A percentile compares a stretch with the other conserved stretches of the same genome.
These are phyloP conservation scores for Dendrocincla fuliginosa DNA, from an alignment of 2,797 vertebrate genomes.

Conservation along the genomic window DNA sequence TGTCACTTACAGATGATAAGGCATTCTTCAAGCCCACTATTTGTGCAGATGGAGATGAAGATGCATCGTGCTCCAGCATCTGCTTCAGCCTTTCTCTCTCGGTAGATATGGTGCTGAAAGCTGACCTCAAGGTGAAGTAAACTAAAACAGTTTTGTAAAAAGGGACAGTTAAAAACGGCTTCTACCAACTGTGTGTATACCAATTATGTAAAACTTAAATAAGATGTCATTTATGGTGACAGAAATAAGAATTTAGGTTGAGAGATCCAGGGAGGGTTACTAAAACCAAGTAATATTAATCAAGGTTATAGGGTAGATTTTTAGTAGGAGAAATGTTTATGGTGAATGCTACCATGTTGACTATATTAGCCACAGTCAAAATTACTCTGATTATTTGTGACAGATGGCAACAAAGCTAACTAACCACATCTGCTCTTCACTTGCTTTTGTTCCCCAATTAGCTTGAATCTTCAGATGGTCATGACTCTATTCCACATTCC, in stretches of 20 bases:
- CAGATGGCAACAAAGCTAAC: slow-evolving; percentile 54
- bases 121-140: slow-evolving; percentile 89
- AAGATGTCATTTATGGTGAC: not conserved
- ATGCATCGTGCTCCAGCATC: slow-evolving; percentile 83
- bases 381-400: slow-evolving; percentile 59
- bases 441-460: slow-evolving; percentile 55
- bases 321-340: slow-evolving; percentile 17
- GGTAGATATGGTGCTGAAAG: slow-evolving; percentile 84
- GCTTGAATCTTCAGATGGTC: slow-evolving; percentile 39
- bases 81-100: slow-evolving; percentile 91
- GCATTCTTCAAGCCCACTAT: slow-evolving; percentile 89
- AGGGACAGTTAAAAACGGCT: slow-evolving; percentile 16
- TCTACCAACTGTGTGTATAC: not conserved
- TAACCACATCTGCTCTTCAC: slow-evolving; percentile 46
- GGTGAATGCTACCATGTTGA: not conserved
- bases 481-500: slow-evolving; percentile 13
- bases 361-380: slow-evolving; percentile 38
- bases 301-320: not conserved
- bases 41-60: slow-evolving; percentile 85
- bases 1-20: slow-evolving; percentile 83
- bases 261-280: not conserved
- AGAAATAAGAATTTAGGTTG: slow-evolving; percentile 13
- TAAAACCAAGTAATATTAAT: slow-evolving; percentile 10
- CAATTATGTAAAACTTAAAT: not conserved
- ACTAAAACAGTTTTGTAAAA: slow-evolving; percentile 79